These are phyloP conservation scores for Morpho helenor DNA, from an alignment of 2,888 invertebrate genomes.

Conservation along the genomic window DNA sequence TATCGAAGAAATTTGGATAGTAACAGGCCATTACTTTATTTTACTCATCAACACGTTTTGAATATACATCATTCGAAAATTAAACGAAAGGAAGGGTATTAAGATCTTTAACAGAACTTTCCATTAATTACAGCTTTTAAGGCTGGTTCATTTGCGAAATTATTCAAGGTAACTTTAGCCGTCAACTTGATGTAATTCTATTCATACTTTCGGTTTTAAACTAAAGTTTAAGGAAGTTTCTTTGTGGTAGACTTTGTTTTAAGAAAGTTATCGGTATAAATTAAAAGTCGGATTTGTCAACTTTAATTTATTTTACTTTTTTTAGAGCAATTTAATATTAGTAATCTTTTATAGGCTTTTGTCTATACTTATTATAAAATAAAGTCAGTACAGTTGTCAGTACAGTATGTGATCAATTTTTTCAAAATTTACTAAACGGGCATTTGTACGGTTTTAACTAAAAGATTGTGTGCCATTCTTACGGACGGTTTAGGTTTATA, in stretches of 20 bases:
- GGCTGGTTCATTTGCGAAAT: slow-evolving; percentile 1
- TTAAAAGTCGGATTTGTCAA: neutral
- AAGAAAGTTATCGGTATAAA: slow-evolving; percentile 1
- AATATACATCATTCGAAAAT: neutral
- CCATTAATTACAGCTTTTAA: slow-evolving; percentile 3
- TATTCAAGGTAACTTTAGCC: slow-evolving; percentile 1
- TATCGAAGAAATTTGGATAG: no score
- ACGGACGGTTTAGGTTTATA: no score
- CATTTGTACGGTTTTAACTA: no score
- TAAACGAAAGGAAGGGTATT: neutral
- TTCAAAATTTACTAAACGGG: no score
- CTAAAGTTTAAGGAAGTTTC: slow-evolving; percentile 5
- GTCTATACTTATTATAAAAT: no score
- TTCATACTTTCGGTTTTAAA: slow-evolving; percentile 6
- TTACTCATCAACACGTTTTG: neutral
- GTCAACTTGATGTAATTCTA: slow-evolving; percentile 1
- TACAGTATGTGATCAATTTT: no score
- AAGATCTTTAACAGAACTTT: slow-evolving; percentile 8
- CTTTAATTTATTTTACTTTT: neutral
- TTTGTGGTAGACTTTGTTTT: neutral
- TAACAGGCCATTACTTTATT: no score
- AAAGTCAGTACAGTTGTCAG: no score
- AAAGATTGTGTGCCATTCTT: no score
- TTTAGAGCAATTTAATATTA: no score
- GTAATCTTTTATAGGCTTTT: no score